Evolutionary conservation across 1,140 invertebrate species (phyloP).

Genomic region (Luehdorfia chinensis): DNA sequence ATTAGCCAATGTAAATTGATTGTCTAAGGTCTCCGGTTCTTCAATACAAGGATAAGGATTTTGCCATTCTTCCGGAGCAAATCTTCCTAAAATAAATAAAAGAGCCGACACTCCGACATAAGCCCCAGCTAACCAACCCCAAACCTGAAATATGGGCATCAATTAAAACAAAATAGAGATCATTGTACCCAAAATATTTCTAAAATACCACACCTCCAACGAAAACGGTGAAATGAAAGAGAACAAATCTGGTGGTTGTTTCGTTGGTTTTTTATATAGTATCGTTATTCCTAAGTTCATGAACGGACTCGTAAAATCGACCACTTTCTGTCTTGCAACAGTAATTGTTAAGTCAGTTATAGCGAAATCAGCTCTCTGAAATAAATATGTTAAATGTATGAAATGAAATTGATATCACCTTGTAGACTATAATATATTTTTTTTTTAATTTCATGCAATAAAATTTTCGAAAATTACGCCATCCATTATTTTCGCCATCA

Average conservation of each 20-base stretch:
- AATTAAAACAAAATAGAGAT: neutral
- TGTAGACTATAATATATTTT: conserved; percentile 6
- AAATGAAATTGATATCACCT: conserved; percentile 13
- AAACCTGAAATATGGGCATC: conserved; percentile 79
- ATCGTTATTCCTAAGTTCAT: conserved; percentile 94
- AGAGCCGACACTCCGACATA: conserved; percentile 88
- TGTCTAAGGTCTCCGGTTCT: conserved; percentile 86
- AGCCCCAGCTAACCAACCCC: conserved; percentile 86
- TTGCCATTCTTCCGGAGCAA: conserved; percentile 89
- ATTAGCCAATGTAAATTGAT: conserved; percentile 91
- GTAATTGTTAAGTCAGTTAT: conserved; percentile 96
- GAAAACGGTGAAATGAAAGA: conserved; percentile 95
- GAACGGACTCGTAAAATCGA: conserved; percentile 95
- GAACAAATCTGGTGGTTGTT: conserved; percentile 88
- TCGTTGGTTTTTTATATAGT: conserved; percentile 88
- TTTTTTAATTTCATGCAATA: too few species aligned
- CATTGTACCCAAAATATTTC: too few species aligned
- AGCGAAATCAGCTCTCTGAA: conserved; percentile 89
- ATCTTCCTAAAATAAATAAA: conserved; percentile 87
- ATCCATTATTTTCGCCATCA: conserved; percentile 91
- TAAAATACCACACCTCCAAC: conserved; percentile 73
- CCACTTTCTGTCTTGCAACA: conserved; percentile 86
- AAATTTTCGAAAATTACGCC: conserved; percentile 79
- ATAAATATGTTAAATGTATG: too few species aligned
- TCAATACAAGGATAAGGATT: conserved; percentile 89